Conservation (phyloP, 2,113 vertebrate species). For the Gambusia affinis region DNA sequence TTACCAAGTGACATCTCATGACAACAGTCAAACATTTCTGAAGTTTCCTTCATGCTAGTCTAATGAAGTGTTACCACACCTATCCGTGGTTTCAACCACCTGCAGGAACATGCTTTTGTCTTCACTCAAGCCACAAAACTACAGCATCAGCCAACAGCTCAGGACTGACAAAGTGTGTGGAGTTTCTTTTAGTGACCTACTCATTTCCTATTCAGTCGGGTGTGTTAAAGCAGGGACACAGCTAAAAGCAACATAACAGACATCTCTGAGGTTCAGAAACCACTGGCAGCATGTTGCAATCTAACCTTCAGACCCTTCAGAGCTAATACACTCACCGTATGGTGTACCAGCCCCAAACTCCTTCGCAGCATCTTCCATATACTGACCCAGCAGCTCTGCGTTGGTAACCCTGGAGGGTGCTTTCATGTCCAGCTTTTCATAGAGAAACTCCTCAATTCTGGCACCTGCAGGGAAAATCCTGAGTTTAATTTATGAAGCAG, state of each 20-base stretch:
- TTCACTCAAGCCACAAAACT: not conserved
- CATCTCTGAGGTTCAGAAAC: not conserved
- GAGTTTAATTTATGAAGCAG: not conserved
- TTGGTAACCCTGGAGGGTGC: constrained; percentile 90
- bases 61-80: too few species aligned
- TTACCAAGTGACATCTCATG: too few species aligned
- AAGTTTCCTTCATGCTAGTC: too few species aligned
- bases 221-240: too few species aligned
- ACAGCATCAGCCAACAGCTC: not conserved
- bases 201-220: too few species aligned
- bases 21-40: too few species aligned
- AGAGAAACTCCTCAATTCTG: constrained; percentile 95
- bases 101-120: not conserved
- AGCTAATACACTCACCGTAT: constrained; percentile 83
- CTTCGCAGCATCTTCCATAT: constrained; percentile 90
- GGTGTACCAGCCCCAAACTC: constrained; percentile 89
- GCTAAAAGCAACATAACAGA: not conserved
- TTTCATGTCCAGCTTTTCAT: constrained; percentile 94
- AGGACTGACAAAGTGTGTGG: not conserved
- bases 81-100: not conserved
- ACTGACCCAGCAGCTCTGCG: constrained; percentile 89
- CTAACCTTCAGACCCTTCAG: not conserved
- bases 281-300: not conserved
- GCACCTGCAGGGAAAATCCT: constrained; percentile 73
- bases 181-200: not conserved